These are phyloP conservation scores for Tamias sibiricus DNA, from an alignment of 2,113 vertebrate species.

Conservation along the genomic window DNA sequence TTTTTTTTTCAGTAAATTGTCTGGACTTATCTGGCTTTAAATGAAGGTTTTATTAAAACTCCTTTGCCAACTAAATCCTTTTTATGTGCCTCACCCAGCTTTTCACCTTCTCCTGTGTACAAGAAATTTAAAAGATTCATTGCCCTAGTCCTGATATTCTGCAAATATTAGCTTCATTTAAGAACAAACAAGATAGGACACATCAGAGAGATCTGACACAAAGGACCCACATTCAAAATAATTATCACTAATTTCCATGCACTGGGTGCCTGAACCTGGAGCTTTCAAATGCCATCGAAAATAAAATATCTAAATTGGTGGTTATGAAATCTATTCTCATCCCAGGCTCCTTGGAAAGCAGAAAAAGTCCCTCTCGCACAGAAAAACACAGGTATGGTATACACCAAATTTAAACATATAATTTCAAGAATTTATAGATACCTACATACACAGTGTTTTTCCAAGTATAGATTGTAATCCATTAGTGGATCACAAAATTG, in stretches of 20 bases:
- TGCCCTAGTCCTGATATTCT: neutral
- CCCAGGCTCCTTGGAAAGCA: neutral
- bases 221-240: slow-evolving; percentile 25
- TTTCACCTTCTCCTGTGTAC: neutral
- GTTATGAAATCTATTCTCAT: slow-evolving; percentile 6
- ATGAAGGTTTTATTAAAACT: slow-evolving; percentile 58
- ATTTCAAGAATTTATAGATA: neutral
- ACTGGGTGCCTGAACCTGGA: neutral
- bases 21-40: neutral
- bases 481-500: slow-evolving; percentile 21
- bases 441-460: neutral
- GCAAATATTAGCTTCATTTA: slow-evolving; percentile 68
- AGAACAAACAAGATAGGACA: slow-evolving; percentile 2
- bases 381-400: neutral
- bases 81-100: slow-evolving; percentile 9
- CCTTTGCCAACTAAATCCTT: slow-evolving; percentile 47
- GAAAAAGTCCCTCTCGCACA: neutral
- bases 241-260: neutral
- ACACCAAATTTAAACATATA: slow-evolving; percentile 17
- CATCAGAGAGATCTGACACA: neutral
- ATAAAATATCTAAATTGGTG: neutral
- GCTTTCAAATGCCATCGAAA: neutral
- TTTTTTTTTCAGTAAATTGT: neutral
- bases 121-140: slow-evolving; percentile 57
- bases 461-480: neutral